Evolutionary conservation across 2,888 invertebrate species (phyloP).

Genomic region (Ditylenchus weischeri): DNA sequence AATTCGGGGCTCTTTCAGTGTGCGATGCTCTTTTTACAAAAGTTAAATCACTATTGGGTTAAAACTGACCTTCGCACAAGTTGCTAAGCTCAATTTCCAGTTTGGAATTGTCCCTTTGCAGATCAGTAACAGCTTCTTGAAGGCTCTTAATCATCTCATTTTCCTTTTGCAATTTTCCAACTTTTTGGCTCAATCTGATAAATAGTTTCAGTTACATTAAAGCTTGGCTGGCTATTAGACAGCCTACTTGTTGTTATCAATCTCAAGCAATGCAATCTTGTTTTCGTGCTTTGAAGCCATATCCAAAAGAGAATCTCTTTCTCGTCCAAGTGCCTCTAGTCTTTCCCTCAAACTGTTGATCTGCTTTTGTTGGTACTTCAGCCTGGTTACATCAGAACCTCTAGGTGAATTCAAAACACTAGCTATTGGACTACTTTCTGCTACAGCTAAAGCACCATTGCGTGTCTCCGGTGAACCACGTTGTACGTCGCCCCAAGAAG

Average conservation of each 20-base stretch:
- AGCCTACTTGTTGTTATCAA: not conserved
- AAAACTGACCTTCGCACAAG: too few species aligned
- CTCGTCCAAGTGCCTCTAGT: not conserved
- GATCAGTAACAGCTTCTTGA: not conserved
- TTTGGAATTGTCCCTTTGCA: slow-evolving; percentile 3
- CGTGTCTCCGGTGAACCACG: too few species aligned
- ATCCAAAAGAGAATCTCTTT: not conserved
- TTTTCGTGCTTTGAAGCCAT: not conserved
- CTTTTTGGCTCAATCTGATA: not conserved
- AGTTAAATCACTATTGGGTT: too few species aligned
- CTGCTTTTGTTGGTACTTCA: slow-evolving; percentile 1
- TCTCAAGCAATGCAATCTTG: not conserved
- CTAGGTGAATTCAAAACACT: slow-evolving; percentile 4
- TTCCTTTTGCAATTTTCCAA: not conserved
- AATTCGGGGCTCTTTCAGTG: too few species aligned
- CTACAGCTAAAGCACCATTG: not conserved
- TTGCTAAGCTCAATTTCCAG: not conserved
- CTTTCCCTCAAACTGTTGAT: not conserved
- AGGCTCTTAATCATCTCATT: slow-evolving; percentile 8
- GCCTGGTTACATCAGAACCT: slow-evolving; percentile 1
- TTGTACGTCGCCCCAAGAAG: not conserved
- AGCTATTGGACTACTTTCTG: slow-evolving; percentile 2
- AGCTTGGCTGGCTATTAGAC: not conserved
- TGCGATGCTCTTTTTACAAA: too few species aligned
- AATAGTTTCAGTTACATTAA: not conserved